Conservation (phyloP, 2,888 invertebrate genomes). For the Maniola hyperantus region DNA sequence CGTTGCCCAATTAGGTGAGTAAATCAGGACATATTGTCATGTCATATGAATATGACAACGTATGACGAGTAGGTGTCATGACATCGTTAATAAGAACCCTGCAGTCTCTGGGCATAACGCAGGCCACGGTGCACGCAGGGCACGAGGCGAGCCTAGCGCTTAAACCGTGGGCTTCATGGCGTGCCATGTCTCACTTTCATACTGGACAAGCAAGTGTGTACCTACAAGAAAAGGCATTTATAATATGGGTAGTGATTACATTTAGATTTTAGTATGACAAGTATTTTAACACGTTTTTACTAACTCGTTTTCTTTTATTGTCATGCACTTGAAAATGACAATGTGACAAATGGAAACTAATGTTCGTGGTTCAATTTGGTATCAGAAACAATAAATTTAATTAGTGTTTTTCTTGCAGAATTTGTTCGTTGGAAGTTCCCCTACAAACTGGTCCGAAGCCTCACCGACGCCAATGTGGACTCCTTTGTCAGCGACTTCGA, state of each 20-base stretch:
- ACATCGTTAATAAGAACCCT: not conserved
- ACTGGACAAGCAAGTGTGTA: slow-evolving; percentile 91
- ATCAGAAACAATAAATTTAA: not conserved
- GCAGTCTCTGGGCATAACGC: not conserved
- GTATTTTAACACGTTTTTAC: too few relatives aligned
- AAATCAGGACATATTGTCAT: not conserved
- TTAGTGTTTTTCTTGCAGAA: slow-evolving; percentile 75
- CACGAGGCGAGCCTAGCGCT: not conserved
- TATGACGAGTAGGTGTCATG: not conserved
- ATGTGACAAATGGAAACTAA: too few relatives aligned
- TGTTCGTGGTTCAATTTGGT: too few relatives aligned
- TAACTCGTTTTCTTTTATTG: too few relatives aligned
- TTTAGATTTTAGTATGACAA: too few relatives aligned
- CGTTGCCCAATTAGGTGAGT: slow-evolving; percentile 90
- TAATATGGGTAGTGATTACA: too few relatives aligned
- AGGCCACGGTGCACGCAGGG: not conserved
- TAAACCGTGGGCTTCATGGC: slow-evolving; percentile 90
- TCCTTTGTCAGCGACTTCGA: slow-evolving; percentile 93
- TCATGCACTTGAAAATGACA: too few relatives aligned
- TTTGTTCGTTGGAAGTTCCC: slow-evolving; percentile 95
- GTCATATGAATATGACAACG: too few relatives aligned
- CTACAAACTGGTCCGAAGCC: slow-evolving; percentile 86
- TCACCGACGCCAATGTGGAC: slow-evolving; percentile 89
- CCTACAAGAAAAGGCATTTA: slow-evolving; percentile 92
- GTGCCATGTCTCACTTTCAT: slow-evolving; percentile 92